Conservation (phyloP, 2,797 vertebrate genomes). For the Gymnopithys bicolor region DNA sequence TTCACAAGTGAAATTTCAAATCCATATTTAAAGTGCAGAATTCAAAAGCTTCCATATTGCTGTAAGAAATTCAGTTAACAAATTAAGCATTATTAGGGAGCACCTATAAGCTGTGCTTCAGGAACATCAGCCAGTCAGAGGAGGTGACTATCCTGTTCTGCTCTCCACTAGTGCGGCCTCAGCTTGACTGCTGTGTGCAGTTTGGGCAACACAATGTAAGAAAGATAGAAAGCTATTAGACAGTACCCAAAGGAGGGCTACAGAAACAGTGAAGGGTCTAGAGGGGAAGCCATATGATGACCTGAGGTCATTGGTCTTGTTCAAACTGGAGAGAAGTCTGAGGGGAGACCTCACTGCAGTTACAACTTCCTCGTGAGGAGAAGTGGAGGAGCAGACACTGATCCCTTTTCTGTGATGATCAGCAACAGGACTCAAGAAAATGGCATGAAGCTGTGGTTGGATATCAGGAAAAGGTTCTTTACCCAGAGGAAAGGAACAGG, state of each 20-base stretch:
- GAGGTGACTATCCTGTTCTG: fast-evolving
- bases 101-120: neutral
- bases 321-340: neutral
- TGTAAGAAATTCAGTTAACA: neutral
- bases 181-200: neutral
- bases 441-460: too few species aligned
- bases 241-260: neutral
- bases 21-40: neutral
- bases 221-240: neutral
- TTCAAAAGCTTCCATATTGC: neutral
- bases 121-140: neutral
- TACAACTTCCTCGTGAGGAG: neutral
- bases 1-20: neutral
- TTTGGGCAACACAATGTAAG: neutral
- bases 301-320: neutral
- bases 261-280: neutral
- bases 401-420: neutral
- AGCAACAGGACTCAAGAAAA: neutral
- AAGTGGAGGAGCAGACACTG: neutral
- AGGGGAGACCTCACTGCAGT: neutral
- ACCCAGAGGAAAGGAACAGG: neutral
- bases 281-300: fast-evolving
- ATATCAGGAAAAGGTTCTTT: neutral
- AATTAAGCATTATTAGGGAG: neutral
- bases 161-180: fast-evolving